Percentiles rank a stretch among this genome's conserved stretches.
phyloP scores from a whole-genome alignment of 2,113 vertebrate species.

The Heliornis fulica region DNA sequence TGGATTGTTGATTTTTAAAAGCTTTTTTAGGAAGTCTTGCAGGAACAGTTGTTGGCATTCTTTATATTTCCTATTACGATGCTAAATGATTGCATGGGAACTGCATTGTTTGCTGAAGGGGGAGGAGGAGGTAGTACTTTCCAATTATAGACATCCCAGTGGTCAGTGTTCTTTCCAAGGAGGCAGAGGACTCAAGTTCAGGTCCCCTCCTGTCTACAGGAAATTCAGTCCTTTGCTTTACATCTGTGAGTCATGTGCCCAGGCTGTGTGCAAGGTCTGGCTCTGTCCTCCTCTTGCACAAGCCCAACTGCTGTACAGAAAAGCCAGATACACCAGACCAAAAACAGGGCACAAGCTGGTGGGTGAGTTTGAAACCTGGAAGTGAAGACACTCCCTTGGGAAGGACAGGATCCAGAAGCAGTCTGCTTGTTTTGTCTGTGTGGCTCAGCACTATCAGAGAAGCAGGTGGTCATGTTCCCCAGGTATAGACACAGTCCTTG shows the following conservation, averaged over 20 bases:
- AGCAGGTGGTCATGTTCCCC: not conserved
- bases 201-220: not conserved
- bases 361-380: not conserved
- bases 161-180: not conserved
- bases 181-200: not conserved
- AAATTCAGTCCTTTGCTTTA: not conserved
- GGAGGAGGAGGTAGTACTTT: not conserved
- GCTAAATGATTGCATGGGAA: not conserved
- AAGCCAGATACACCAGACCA: not conserved
- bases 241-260: not conserved
- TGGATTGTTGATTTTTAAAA: not conserved
- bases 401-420: not conserved
- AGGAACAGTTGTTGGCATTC: not conserved
- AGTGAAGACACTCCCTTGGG: not conserved
- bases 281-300: not conserved
- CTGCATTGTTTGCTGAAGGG: not conserved
- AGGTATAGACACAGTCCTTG: fast-evolving
- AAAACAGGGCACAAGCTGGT: not conserved
- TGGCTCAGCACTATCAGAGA: not conserved
- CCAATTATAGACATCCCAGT: not conserved
- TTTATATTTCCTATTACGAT: not conserved
- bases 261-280: not conserved
- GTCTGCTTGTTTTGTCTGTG: not conserved
- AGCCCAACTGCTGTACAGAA: not conserved
- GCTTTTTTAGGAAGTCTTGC: not conserved